These are phyloP conservation scores for Cephalopachus bancanus DNA, from an alignment of 2,797 vertebrate genomes.

Conservation along the genomic window DNA sequence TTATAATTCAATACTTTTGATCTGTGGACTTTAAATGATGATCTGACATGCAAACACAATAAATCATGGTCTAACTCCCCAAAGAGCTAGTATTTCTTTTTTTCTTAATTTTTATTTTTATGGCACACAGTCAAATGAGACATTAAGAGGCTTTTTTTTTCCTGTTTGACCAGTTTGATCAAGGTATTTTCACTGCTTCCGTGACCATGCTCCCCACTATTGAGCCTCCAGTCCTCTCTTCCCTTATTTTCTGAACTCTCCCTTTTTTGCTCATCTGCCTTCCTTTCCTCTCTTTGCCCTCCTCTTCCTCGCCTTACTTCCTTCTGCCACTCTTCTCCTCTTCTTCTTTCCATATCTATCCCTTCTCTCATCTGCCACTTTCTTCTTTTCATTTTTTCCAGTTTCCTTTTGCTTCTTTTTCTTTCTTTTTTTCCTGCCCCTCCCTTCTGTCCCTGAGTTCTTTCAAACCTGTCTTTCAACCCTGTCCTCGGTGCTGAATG, in stretches of 20 bases:
- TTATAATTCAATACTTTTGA: conserved; percentile 30
- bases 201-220: background rate
- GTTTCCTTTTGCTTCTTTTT: background rate
- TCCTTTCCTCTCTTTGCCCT: background rate
- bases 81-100: background rate
- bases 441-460: background rate
- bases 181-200: background rate
- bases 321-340: background rate
- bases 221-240: background rate
- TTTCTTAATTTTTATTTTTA: background rate
- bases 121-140: background rate
- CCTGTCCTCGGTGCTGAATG: conserved; percentile 78
- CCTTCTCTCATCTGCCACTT: background rate
- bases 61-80: background rate
- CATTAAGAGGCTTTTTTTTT: background rate
- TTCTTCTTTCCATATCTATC: background rate
- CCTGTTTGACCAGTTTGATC: background rate
- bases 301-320: background rate
- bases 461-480: conserved; percentile 59
- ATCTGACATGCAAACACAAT: conserved; percentile 36
- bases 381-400: background rate
- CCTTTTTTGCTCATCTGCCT: background rate
- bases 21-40: background rate
- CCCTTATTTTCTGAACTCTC: background rate
- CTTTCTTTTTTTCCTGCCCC: background rate